Conservation (phyloP, 1,140 invertebrate species). For the Eciton burchellii region DNA sequence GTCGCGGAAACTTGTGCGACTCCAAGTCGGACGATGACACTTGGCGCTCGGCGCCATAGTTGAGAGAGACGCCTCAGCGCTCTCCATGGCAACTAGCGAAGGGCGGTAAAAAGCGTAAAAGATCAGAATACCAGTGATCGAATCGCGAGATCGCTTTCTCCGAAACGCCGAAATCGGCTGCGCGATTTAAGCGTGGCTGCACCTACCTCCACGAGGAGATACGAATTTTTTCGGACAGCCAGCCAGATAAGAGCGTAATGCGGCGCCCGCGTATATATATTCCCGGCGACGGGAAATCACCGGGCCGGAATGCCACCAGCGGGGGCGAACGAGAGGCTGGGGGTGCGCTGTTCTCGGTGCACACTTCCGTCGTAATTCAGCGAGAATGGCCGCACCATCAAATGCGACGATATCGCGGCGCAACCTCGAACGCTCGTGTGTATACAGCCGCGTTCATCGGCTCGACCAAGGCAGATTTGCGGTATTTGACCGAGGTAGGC, state of each 20-base stretch:
- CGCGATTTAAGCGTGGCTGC: background rate
- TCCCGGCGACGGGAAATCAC: constrained; percentile 51
- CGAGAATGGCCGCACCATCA: constrained; percentile 77
- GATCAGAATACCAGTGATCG: no score
- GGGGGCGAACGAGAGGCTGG: background rate
- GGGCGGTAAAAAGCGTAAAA: no score
- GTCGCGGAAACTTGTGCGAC: background rate
- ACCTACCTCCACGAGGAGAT: constrained; percentile 13
- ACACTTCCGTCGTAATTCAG: constrained; percentile 79
- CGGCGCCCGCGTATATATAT: constrained; percentile 31
- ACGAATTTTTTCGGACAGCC: constrained; percentile 28
- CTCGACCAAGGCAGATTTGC: constrained; percentile 44
- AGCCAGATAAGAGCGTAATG: constrained; percentile 50
- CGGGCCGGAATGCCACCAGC: constrained; percentile 39
- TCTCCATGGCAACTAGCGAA: no score
- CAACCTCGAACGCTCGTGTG: constrained; percentile 32
- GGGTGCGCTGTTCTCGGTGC: constrained; percentile 32
- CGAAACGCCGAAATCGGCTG: background rate
- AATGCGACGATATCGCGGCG: constrained; percentile 69
- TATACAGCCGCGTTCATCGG: constrained; percentile 27
- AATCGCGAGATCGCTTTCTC: background rate
- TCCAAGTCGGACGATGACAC: background rate
- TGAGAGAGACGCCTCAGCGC: background rate
- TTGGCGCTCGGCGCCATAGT: background rate
- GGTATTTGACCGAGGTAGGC: constrained; percentile 38